Base-by-base conservation (phyloP, 2,888 invertebrate species). In the Seira ritae region DNA sequence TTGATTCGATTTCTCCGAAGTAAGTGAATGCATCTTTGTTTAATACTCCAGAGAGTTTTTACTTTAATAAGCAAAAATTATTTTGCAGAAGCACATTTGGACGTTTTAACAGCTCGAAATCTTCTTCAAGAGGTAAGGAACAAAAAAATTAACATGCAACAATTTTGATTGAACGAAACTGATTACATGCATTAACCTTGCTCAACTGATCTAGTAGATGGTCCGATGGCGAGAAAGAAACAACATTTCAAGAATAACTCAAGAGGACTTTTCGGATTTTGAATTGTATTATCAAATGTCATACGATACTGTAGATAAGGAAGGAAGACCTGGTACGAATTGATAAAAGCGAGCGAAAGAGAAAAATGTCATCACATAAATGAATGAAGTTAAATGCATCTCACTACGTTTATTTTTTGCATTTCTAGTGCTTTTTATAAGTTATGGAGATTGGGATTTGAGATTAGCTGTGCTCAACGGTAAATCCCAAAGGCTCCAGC, bases 391-490 rank as follows among this genome's bases (percentile, higher is more conserved):
- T 31, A 31, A 31, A 31, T 31, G 31, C 31, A 4, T 31, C 22
- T 75, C 22, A 72, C 17, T 6, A 24, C 24, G 1, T 4, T 22
- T 50, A 10, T 2, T 46, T n/a, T n/a, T n/a, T n/a, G n/a, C n/a
- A n/a, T 74, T 31, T 37, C 15, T 17, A 79, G 72, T 79, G 1
- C 1, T 79, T 0, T 22, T 23, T 10, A 55, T 72, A 8, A 10
- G 66, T 12, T 19, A 72, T 3, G 71, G 66, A 8, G 79, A 72
- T 6, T 79, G 79, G 79, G 67, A 79, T n/a, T 10, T 79, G 15
- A 22, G 79, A 3, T 46, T 12, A 10, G 79, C 79, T 0, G 66
- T 55, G 1, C 4, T 79, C 10, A 20, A 55, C 0, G 79, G 79
- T 19, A 79, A 55, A 22, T 23, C 23, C 1, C 46, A 19, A 0